Evolutionary conservation across 2,113 vertebrate genomes (phyloP).

Genomic region (Toxostoma redivivum): DNA sequence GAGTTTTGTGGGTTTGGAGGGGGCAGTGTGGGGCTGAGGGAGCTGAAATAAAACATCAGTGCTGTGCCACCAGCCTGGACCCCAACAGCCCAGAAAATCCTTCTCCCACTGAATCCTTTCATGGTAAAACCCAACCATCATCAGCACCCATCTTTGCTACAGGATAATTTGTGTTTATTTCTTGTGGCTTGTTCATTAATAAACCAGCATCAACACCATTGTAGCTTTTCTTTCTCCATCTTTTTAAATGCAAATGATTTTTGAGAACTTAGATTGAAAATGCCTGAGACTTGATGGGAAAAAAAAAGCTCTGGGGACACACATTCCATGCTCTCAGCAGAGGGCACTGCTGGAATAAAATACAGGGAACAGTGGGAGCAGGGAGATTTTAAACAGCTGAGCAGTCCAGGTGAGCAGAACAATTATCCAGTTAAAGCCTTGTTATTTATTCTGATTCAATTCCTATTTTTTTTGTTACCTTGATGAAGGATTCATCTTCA

Average conservation of each 20-base stretch:
- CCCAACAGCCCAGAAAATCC: background rate
- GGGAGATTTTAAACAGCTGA: background rate
- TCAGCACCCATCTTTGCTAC: fast-evolving
- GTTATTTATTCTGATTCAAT: background rate
- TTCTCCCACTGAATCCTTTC: background rate
- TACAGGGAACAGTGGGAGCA: fast-evolving
- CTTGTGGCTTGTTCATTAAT: background rate
- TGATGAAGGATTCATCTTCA: background rate
- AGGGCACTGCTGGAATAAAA: constrained; percentile 47
- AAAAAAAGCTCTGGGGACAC: fast-evolving
- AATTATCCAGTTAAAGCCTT: background rate
- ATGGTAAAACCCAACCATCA: background rate
- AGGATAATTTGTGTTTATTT: background rate
- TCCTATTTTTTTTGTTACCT: background rate
- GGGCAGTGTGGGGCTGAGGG: background rate
- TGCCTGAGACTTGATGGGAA: fast-evolving
- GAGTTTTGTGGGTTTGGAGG: background rate
- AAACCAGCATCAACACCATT: fast-evolving
- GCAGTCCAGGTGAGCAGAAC: background rate
- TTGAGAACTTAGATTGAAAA: background rate
- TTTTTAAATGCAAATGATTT: background rate
- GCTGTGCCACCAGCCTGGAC: background rate
- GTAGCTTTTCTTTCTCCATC: background rate
- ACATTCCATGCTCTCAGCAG: background rate
- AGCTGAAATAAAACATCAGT: background rate